These are phyloP conservation scores for Gymnarchus niloticus DNA, from an alignment of 2,113 vertebrate genomes.

Conservation along the genomic window DNA sequence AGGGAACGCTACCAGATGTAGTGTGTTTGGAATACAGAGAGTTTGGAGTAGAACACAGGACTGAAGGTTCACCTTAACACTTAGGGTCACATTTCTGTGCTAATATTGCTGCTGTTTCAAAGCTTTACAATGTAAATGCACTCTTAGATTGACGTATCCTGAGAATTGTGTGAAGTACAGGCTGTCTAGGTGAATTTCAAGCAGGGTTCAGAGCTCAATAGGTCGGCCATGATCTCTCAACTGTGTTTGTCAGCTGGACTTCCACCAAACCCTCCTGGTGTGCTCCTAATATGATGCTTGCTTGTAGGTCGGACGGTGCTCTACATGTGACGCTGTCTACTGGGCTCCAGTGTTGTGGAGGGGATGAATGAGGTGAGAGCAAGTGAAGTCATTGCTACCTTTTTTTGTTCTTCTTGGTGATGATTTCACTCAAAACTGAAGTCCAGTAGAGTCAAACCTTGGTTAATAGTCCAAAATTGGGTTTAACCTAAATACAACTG, in stretches of 20 bases:
- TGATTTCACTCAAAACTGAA: not conserved
- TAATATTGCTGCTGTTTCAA: not conserved
- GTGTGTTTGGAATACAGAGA: not conserved
- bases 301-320: slow-evolving; percentile 29
- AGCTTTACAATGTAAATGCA: not conserved
- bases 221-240: not conserved
- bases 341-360: slow-evolving; percentile 43
- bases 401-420: slow-evolving; percentile 10
- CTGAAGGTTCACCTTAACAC: no score
- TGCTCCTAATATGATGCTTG: no score
- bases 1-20: not conserved
- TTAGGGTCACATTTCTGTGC: not conserved
- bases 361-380: slow-evolving; percentile 64
- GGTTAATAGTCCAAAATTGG: not conserved
- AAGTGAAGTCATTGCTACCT: not conserved
- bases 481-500: not conserved
- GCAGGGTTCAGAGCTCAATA: not conserved
- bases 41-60: not conserved
- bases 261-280: not conserved
- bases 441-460: not conserved
- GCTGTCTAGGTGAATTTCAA: not conserved
- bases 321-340: slow-evolving; percentile 29
- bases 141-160: not conserved
- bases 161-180: not conserved
- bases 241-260: not conserved